These are phyloP conservation scores for Montipora cactus DNA, from an alignment of 64 coral and sea anemone species.

Conservation along the genomic window DNA sequence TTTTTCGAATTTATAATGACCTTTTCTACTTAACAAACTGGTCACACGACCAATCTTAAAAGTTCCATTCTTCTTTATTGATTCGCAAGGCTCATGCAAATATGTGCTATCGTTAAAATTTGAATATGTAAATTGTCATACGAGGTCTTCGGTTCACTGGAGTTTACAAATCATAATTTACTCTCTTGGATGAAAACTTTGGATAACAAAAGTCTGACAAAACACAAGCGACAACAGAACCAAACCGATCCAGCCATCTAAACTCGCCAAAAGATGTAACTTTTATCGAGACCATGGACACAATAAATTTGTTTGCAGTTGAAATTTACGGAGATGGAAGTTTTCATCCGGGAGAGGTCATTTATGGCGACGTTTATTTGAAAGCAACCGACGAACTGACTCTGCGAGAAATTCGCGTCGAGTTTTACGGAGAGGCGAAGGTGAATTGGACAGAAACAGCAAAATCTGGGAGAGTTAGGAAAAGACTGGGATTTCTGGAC, in stretches of 20 bases:
- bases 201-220: not conserved
- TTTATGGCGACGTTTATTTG: conserved; percentile 35
- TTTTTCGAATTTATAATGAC: no score
- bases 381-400: conserved; percentile 30
- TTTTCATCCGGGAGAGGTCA: conserved; percentile 27
- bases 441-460: conserved; percentile 22
- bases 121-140: conserved; percentile 4
- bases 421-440: conserved; percentile 41
- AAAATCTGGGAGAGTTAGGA: not conserved
- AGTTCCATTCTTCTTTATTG: not conserved
- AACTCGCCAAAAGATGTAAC: not conserved
- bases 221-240: no score
- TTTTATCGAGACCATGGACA: not conserved
- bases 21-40: no score
- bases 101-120: not conserved
- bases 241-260: not conserved
- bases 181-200: not conserved
- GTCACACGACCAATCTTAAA: no score
- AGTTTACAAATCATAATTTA: not conserved
- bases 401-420: conserved; percentile 38
- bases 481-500: not conserved
- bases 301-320: conserved; percentile 39
- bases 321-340: conserved; percentile 50
- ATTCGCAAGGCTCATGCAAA: not conserved
- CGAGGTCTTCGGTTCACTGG: not conserved